Evolutionary conservation across 1,140 invertebrate species (phyloP), one percentile per base, ranked within the genome.

Genomic region (Trichonephila clavata): DNA sequence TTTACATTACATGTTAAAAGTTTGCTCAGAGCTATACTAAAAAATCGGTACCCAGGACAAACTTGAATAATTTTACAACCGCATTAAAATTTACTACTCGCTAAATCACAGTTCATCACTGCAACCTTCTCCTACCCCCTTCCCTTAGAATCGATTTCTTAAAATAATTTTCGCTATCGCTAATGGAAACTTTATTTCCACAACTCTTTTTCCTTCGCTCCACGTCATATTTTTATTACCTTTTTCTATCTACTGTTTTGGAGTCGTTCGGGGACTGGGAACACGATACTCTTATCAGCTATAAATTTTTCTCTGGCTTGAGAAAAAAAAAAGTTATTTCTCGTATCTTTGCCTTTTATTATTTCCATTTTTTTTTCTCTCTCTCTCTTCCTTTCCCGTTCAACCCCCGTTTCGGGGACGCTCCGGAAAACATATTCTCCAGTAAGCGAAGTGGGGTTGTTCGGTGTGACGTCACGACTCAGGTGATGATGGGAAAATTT

Each of bases 131-230:
- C 32, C 32, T 39, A 39, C 32, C 32, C 32, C 32, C 32, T 39
- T 39, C 32, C 32, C 32, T 18, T 61, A 50, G 43, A 84, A 92
- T 92, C 80, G 61, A 92, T 92, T 84, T 92, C 80, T 92, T 65
- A 92, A 92, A 92, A 92, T 84, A 84, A 84, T 84, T 92, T 92
- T 92, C 80, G 21, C 90, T 68, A 92, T 83, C 90, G 90, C 81
- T 92, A 92, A 92, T 92, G 90, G 90, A 92, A 92, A 92, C 77
- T 92, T 92, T 92, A 92, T 92, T 92, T 92, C 80, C 90, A 92
- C 84, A 84, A 83, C 80, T 60, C 84, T 84, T 83, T 65, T 65
- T 32, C 24, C 27, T 63, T 27, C 32, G 4, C 61, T 60, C 24
- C 32, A 7, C 16, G 27, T 39, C 59, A 57, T 50, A 50, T 81